Evolutionary conservation across 2,888 invertebrate species (phyloP).

Genomic region (Lottia scabra): DNA sequence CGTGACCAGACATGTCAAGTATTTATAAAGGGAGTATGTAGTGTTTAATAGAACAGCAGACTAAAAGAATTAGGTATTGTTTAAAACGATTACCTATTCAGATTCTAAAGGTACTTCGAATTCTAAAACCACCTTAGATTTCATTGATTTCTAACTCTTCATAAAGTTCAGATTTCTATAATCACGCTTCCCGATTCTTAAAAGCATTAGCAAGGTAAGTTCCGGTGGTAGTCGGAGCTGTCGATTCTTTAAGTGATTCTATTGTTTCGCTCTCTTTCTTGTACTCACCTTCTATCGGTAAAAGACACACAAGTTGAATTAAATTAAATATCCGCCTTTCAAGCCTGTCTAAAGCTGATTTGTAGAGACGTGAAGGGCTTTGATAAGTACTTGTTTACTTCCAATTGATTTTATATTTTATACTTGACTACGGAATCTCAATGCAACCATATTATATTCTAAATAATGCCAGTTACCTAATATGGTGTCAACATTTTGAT

Average conservation of each 20-base stretch:
- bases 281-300: conserved; percentile 8
- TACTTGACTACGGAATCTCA: not conserved
- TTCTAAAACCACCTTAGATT: not conserved
- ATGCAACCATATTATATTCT: too few relatives aligned
- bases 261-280: conserved; percentile 11
- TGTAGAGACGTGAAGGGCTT: conserved; percentile 7
- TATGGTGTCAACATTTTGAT: too few relatives aligned
- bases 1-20: not conserved
- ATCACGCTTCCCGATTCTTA: not conserved
- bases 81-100: not conserved
- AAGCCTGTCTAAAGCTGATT: conserved; percentile 9
- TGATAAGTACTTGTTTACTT: conserved; percentile 18
- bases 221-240: not conserved
- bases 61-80: conserved; percentile 1
- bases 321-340: conserved; percentile 24
- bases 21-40: not conserved
- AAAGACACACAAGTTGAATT: conserved; percentile 17
- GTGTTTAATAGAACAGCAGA: not conserved
- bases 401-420: conserved; percentile 10
- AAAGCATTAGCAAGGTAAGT: not conserved
- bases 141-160: not conserved
- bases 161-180: not conserved
- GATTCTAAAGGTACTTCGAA: not conserved
- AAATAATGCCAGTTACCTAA: too few relatives aligned
- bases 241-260: conserved; percentile 10